Evolutionary conservation across 2,797 vertebrate species (phyloP), one percentile per base, ranked within the genome.

Genomic region (Mus spretus): DNA sequence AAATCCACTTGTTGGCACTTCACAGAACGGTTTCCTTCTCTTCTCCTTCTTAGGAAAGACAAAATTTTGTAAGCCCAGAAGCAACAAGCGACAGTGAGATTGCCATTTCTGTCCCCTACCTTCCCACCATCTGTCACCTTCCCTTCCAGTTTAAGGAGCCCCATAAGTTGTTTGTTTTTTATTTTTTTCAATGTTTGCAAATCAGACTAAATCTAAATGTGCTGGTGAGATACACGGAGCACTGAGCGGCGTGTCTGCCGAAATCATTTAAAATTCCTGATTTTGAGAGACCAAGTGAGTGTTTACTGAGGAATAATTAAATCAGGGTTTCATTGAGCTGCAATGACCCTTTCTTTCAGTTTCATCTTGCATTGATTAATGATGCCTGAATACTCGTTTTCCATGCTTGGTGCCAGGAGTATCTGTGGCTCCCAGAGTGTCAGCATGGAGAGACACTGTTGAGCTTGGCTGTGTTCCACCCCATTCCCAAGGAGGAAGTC

Each of bases 271-370:
- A 98, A 98, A 98, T 98, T 97, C 67, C 88, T 97, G 96, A 97
- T 97, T 98, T 98, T 95, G 83, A 97, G 95, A 94, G 97, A 97
- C n/a, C 88, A 97, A 98, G 93, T 98, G 98, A 97, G 95, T 98
- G 95, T 98, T 98, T 98, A 94, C 95, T 97, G 3, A 94, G 93
- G 97, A 97, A 97, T 98, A 98, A 98, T 98, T 98, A 98, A 98
- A 97, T 98, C 97, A 95, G 97, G 97, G 97, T 98, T 98, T 98
- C 97, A 92, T 93, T 91, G 97, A 97, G 97, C 55, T 75, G 84
- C 94, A 63, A 88, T 96, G 90, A 26, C 74, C 34, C 96, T 97
- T 95, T 85, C 94, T 94, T 81, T 97, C 97, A 96, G 93, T 57
- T 94, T 97, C 81, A 82, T 97, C 98, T 97, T 87, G 79, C 91